Base-by-base conservation (phyloP, 2,113 vertebrate genomes). In the Gymnorhina tibicen region DNA sequence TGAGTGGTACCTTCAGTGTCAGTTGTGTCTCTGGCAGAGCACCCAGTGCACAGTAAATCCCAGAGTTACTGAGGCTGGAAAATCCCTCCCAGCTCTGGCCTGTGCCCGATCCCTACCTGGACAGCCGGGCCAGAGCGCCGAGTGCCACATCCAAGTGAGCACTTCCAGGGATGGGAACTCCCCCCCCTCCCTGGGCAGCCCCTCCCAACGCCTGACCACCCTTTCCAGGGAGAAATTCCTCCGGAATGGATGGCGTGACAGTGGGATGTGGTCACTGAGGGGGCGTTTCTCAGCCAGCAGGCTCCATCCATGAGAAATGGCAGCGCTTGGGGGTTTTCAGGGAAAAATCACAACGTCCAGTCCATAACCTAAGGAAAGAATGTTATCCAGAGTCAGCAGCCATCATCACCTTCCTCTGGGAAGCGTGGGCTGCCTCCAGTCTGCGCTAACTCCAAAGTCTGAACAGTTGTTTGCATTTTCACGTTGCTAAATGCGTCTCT, bases 381-480 rank as follows among this genome's bases (percentile, higher is more conserved):
- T 62, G 35, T 77, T 76, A 80, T 13, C 77, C 80, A 55, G 49
- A 76, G 73, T 64, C 70, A 30, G 9, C 70, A 87, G 91, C 47
- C 91, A 75, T 60, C 52, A 10, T 72, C 74, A 55, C 35, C 80
- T 87, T 87, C 84, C 86, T 91, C 75, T 2, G 16, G 94, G 89
- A 91, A 76, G 63, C 5, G 81, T 91, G 66, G 75, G 68, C 52
- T 87, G 82, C 47, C 49, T 93, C 59, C 86, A 75, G 87, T 82
- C 87, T 70, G 39, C 41, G 67, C 53, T 37, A 10, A 44, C 91
- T 90, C 93, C 35, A 58, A 81, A 91, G 62, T 47, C 93, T 81
- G 59, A 44, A 76, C 55, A 44, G 79, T 92, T 85, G 62, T 96
- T 93, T 96, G 87, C 81, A 22, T 96, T 89, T 90, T 47, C 63